A percentile compares a stretch with the other conserved stretches of the same genome.
phyloP scores from a whole-genome alignment of 2,888 invertebrate genomes.

The Cataglyphis rosenhaueri region DNA sequence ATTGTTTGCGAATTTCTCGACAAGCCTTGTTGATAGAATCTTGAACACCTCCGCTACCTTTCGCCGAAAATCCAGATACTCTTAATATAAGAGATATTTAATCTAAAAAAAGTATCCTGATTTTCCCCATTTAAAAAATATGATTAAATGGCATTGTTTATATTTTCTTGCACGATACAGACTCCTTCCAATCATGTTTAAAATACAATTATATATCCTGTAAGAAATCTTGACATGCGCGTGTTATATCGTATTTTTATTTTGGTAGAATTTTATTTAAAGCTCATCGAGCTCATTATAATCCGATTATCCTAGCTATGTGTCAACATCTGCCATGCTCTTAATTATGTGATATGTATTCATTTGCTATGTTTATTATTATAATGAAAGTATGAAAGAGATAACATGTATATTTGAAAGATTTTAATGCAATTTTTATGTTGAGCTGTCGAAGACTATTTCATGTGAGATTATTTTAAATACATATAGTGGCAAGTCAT shows the following conservation, averaged over 20 bases:
- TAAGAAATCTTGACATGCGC: conserved; percentile 5
- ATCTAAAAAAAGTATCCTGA: conserved; percentile 14
- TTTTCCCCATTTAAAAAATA: conserved; percentile 14
- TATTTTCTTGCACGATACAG: conserved; percentile 47
- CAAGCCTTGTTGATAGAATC: neutral
- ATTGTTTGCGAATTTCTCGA: conserved; percentile 31
- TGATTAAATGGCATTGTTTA: conserved; percentile 22
- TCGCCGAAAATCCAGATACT: conserved; percentile 36
- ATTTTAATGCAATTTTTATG: neutral
- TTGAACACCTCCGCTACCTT: conserved; percentile 45
- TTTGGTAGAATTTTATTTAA: conserved; percentile 38
- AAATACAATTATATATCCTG: conserved; percentile 23
- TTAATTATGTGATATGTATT: conserved; percentile 35
- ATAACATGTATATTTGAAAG: neutral
- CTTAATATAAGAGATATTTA: conserved; percentile 25
- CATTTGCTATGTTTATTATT: conserved; percentile 23
- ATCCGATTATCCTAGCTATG: neutral
- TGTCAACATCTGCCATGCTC: conserved; percentile 35
- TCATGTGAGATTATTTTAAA: conserved; percentile 20
- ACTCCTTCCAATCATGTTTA: conserved; percentile 45
- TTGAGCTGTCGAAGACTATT: neutral
- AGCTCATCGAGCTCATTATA: neutral
- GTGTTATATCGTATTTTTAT: conserved; percentile 9
- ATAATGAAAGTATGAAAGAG: neutral
- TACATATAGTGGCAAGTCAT: conserved; percentile 13